Percentiles rank a stretch among this genome's conserved stretches.
phyloP scores from a whole-genome alignment of 2,797 vertebrate species.

The Pangasius larnaudii region DNA sequence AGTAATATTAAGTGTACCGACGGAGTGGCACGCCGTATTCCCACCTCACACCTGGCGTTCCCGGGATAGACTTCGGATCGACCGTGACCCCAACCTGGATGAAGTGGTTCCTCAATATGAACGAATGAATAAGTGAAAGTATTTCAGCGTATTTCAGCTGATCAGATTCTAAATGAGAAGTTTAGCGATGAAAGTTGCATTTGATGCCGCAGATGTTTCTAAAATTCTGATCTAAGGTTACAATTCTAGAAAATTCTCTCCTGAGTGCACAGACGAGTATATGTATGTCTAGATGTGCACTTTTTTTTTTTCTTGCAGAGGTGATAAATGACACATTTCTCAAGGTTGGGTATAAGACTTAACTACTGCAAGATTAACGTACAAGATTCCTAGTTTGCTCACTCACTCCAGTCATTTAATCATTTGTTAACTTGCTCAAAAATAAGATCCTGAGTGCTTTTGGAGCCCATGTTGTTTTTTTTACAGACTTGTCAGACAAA shows the following conservation, averaged over 20 bases:
- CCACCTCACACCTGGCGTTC: neutral
- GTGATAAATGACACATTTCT: neutral
- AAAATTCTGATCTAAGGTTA: neutral
- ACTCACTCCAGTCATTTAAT: neutral
- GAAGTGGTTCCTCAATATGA: neutral
- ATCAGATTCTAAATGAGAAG: neutral
- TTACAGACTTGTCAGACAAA: constrained; percentile 49
- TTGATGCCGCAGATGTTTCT: neutral
- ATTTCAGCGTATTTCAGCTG: neutral
- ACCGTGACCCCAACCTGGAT: neutral
- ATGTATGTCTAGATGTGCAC: neutral
- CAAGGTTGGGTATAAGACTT: neutral
- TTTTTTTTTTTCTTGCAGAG: neutral
- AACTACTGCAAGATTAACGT: neutral
- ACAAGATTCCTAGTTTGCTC: neutral
- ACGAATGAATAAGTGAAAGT: neutral
- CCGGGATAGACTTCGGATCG: neutral
- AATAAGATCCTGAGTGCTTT: neutral
- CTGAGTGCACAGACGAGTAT: neutral
- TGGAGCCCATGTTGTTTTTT: neutral
- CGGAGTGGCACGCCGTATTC: neutral
- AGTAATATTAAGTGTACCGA: neutral
- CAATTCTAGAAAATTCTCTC: neutral
- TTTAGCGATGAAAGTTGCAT: neutral
- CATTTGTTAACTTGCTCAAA: neutral